Conservation (phyloP, 2,888 invertebrate genomes). For the Acronicta psi region DNA sequence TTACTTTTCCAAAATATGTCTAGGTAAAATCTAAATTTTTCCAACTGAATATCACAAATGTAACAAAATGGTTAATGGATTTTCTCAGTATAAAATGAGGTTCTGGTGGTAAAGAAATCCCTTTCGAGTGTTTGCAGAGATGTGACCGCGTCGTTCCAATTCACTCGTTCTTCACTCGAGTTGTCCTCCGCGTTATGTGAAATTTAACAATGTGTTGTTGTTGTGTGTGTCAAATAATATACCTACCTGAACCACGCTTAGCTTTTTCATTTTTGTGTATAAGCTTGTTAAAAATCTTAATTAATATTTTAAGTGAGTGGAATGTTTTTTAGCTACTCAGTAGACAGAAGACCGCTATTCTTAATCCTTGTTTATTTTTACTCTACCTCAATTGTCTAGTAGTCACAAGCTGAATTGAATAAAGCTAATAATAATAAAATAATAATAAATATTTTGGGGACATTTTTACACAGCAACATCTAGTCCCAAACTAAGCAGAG, state of each 20-base stretch:
- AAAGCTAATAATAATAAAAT: too few species aligned
- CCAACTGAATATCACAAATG: constrained; percentile 1
- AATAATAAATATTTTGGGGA: too few species aligned
- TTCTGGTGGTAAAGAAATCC: constrained; percentile 36
- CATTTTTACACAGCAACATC: too few species aligned
- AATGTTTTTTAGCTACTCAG: too few species aligned
- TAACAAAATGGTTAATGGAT: constrained; percentile 16
- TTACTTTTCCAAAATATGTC: constrained; percentile 3
- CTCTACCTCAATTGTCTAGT: too few species aligned
- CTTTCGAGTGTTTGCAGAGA: constrained; percentile 50
- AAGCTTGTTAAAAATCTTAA: neutral
- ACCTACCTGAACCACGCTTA: constrained; percentile 14
- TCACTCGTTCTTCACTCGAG: constrained; percentile 43
- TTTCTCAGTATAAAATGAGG: constrained; percentile 29
- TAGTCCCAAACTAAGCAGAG: too few species aligned
- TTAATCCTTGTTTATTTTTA: too few species aligned
- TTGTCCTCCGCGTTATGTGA: constrained; percentile 25
- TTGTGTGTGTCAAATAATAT: constrained; percentile 20
- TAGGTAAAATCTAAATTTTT: neutral
- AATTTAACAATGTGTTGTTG: constrained; percentile 29
- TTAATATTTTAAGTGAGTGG: too few species aligned
- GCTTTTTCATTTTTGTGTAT: neutral
- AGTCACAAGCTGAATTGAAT: too few species aligned
- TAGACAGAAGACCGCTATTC: too few species aligned
- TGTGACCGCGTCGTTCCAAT: constrained; percentile 53